These are phyloP conservation scores for Folsomia manolachei DNA, from an alignment of 2,888 invertebrate genomes.

Conservation along the genomic window DNA sequence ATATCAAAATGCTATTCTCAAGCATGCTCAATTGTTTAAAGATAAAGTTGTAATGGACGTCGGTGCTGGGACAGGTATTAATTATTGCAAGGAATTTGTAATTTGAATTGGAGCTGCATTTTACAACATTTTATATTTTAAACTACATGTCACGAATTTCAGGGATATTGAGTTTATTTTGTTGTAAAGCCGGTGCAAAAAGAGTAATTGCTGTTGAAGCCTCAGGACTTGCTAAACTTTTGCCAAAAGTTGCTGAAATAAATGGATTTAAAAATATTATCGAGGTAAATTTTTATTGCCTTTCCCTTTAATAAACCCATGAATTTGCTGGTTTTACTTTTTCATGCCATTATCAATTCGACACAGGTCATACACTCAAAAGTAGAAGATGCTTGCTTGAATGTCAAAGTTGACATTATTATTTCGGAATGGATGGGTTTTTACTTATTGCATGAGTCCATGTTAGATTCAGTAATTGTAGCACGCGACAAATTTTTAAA, in stretches of 20 bases:
- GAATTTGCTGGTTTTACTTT: background rate
- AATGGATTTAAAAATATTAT: constrained; percentile 67
- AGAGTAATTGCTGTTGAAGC: constrained; percentile 84
- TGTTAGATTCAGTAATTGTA: constrained; percentile 83
- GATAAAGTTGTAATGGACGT: constrained; percentile 81
- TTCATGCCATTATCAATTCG: background rate
- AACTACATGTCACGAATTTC: no score
- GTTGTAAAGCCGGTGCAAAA: constrained; percentile 84
- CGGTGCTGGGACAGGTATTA: constrained; percentile 72
- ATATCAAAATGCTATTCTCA: constrained; percentile 73
- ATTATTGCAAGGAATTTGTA: background rate
- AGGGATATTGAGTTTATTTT: constrained; percentile 83
- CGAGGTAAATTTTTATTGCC: constrained; percentile 61
- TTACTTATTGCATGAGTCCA: constrained; percentile 89
- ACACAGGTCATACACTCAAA: constrained; percentile 67
- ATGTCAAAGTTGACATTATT: constrained; percentile 75
- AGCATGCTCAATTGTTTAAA: constrained; percentile 64
- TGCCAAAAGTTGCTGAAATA: constrained; percentile 66
- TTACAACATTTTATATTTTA: no score
- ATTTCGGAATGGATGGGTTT: constrained; percentile 99
- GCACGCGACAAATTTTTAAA: constrained; percentile 79
- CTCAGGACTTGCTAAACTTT: constrained; percentile 66
- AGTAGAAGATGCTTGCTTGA: constrained; percentile 71
- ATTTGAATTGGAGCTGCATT: background rate
- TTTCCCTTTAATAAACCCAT: no score